Evolutionary conservation across 2,113 vertebrate genomes (phyloP).

Genomic region (Sprattus sprattus): DNA sequence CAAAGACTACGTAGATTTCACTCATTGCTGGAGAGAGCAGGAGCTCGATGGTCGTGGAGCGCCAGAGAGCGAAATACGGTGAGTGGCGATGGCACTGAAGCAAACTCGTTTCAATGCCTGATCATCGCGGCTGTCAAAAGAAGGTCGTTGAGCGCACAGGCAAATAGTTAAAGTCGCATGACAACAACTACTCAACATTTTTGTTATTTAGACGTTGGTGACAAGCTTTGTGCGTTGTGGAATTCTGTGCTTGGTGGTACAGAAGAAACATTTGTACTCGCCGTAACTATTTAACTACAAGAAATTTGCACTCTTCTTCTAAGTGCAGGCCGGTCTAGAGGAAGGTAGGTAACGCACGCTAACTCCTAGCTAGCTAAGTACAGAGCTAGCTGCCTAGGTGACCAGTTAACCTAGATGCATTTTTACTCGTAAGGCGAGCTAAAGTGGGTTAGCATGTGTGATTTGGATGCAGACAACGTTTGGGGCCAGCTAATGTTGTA

Average conservation of each 20-base stretch:
- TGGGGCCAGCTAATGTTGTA: not conserved
- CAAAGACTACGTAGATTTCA: constrained; percentile 7
- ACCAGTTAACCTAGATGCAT: not conserved
- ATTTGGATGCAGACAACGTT: not conserved
- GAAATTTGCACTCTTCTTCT: not conserved
- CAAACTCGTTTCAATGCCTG: not conserved
- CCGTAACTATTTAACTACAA: not conserved
- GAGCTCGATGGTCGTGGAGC: constrained; percentile 15
- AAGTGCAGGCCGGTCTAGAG: not conserved
- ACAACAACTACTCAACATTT: not conserved
- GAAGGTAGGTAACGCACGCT: not conserved
- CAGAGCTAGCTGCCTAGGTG: not conserved
- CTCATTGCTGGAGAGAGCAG: not conserved
- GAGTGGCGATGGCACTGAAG: not conserved
- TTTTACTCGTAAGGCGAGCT: not conserved
- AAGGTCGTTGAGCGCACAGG: not conserved
- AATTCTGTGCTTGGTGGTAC: not conserved
- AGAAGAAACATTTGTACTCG: not conserved
- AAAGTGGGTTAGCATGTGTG: not conserved
- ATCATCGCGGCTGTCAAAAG: not conserved
- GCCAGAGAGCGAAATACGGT: not conserved
- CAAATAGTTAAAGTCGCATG: not conserved
- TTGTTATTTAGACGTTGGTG: not conserved
- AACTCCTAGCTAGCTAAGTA: not conserved
- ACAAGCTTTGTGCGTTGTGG: not conserved